Evolutionary conservation across 2,888 invertebrate species (phyloP).

Genomic region (Lepidocyrtoides sp.): DNA sequence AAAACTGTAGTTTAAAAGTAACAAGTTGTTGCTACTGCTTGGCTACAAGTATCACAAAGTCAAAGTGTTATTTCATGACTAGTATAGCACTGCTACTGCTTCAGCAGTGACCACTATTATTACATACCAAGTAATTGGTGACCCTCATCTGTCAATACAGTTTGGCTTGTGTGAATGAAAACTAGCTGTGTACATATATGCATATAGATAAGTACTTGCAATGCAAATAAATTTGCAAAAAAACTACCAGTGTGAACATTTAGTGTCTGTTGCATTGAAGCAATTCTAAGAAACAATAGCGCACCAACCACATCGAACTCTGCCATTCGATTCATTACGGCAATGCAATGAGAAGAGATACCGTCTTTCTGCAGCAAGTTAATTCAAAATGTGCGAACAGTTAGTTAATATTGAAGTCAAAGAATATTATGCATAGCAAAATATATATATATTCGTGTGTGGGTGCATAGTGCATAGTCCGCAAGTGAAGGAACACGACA

Average conservation of each 20-base stretch:
- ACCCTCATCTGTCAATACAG: slow-evolving; percentile 22
- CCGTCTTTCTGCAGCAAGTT: too few relatives aligned
- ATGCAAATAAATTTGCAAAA: not conserved
- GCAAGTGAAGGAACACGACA: not conserved
- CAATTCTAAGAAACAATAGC: slow-evolving; percentile 1
- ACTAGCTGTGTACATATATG: not conserved
- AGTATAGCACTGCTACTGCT: not conserved
- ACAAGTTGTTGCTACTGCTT: slow-evolving; percentile 34
- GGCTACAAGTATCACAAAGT: not conserved
- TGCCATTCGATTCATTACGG: too few relatives aligned
- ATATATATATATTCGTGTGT: not conserved
- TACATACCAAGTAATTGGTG: slow-evolving; percentile 2
- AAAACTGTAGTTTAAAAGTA: slow-evolving; percentile 26
- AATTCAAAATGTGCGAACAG: too few relatives aligned
- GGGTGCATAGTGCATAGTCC: slow-evolving; percentile 39
- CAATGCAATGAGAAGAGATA: too few relatives aligned
- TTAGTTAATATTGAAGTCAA: not conserved
- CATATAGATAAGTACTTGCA: not conserved
- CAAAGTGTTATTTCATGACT: not conserved
- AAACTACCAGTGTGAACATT: too few relatives aligned
- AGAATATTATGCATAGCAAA: too few relatives aligned
- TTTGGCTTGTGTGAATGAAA: not conserved
- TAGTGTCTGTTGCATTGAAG: too few relatives aligned
- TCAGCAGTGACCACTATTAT: not conserved
- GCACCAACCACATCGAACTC: not conserved